Evolutionary conservation across 2,888 invertebrate species (phyloP).

Genomic region (Tipula unca): DNA sequence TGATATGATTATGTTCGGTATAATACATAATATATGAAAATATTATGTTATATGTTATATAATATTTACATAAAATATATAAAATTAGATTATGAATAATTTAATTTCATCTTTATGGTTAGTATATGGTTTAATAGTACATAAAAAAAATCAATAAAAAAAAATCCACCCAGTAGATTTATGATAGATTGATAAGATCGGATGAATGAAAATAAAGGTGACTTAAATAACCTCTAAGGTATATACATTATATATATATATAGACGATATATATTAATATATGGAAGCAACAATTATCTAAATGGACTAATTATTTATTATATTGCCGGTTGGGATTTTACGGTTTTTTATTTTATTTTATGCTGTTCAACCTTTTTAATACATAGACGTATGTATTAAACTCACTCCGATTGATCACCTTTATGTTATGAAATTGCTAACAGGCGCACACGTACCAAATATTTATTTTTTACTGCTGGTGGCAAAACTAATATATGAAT

Average conservation of each 20-base stretch:
- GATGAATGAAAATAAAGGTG: neutral
- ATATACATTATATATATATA: neutral
- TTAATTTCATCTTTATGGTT: neutral
- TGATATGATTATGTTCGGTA: neutral
- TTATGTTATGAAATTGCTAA: too few species aligned
- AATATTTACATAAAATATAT: neutral
- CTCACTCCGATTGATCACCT: too few species aligned
- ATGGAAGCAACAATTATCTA: neutral
- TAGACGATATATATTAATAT: neutral
- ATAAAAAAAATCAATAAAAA: neutral
- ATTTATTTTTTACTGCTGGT: too few species aligned
- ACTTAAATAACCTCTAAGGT: slow-evolving; percentile 8
- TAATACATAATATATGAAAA: neutral
- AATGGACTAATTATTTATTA: neutral
- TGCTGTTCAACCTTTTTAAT: too few species aligned
- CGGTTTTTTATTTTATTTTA: neutral
- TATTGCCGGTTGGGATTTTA: neutral
- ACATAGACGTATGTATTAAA: too few species aligned
- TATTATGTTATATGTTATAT: neutral
- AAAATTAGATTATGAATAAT: slow-evolving; percentile 8
- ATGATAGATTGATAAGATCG: neutral
- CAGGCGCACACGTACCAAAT: too few species aligned
- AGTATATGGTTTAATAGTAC: neutral
- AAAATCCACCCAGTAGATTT: neutral
- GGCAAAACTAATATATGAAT: too few species aligned